phyloP scores from a whole-genome alignment of 2,888 invertebrate genomes.

The Ormyrus pomaceus region DNA sequence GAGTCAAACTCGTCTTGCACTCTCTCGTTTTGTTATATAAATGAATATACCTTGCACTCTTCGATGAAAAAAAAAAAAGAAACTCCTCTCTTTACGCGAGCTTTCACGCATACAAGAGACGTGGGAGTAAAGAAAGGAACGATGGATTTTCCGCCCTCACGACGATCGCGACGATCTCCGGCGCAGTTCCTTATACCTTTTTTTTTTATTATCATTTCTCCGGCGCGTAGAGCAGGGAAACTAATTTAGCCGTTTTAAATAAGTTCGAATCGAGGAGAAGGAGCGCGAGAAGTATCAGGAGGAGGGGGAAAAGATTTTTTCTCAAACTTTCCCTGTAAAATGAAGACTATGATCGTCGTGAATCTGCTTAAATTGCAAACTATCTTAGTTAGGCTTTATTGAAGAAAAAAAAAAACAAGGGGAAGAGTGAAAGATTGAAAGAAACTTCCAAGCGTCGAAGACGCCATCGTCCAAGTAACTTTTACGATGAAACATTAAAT shows the following conservation, averaged over 20 bases:
- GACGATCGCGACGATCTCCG: slow-evolving; percentile 16
- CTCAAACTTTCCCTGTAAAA: slow-evolving; percentile 55
- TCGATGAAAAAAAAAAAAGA: slow-evolving; percentile 20
- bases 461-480: slow-evolving; percentile 74
- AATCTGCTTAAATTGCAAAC: slow-evolving; percentile 59
- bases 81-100: slow-evolving; percentile 44
- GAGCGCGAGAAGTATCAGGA: neutral
- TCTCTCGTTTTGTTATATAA: slow-evolving; percentile 55
- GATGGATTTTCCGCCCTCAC: slow-evolving; percentile 37
- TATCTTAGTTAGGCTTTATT: slow-evolving; percentile 67
- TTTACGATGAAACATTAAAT: slow-evolving; percentile 70
- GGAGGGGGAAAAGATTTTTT: slow-evolving; percentile 55
- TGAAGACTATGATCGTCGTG: slow-evolving; percentile 38
- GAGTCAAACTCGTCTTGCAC: slow-evolving; percentile 54
- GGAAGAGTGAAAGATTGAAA: slow-evolving; percentile 55
- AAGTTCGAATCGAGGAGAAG: slow-evolving; percentile 38
- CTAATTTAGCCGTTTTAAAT: slow-evolving; percentile 26
- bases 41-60: slow-evolving; percentile 48
- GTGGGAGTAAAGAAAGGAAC: neutral
- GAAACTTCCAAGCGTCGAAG: slow-evolving; percentile 72
- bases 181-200: slow-evolving; percentile 1
- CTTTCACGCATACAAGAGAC: slow-evolving; percentile 10
- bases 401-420: slow-evolving; percentile 54
- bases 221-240: slow-evolving; percentile 12
- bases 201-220: slow-evolving; percentile 9